Evolutionary conservation across 64 coral and sea anemone species (phyloP), one percentile per base, ranked within the genome.

Genomic region (Porites lutea): DNA sequence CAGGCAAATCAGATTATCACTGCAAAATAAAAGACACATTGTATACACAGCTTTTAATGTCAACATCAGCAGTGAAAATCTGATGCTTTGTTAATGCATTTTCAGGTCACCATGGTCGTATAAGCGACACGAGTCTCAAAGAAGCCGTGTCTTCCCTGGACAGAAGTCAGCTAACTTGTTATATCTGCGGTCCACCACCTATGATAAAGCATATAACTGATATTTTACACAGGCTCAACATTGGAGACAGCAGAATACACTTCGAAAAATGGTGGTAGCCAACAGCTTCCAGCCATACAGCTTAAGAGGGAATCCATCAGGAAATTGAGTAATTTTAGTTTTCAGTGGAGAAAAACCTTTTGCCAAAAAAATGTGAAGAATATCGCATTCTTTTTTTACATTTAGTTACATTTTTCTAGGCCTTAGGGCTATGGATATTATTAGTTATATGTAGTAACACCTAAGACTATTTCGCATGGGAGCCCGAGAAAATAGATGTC

Each of bases 191-290:
- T 69, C 95, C 95, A 51, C 92, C 88, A 5, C 75, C 88, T 21
- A 97, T 97, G 95, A 97, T 94, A 13, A 67, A 94, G 72, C 57
- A 83, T 15, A 63, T 94, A 65, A 65, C 90, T n/a, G 88, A 91
- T 3, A 54, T 72, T 48, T 90, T 97, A 15, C 60, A 82, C 20
- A 86, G 81, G 8, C 82, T 97, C 62, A 83, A 93, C 27, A 73
- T 97, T 27, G 16, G 45, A 18, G 71, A 64, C 48, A 82, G 72
- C 78, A 93, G 89, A 84, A 94, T 97, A 72, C 88, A 88, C 23
- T 94, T 91, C 88, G 95, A 97, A 83, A 97, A 97, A 88, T 97
- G 95, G 95, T 97, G 95, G 95, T 97, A 83, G 63, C 16, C 19
- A 76, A 51, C 5, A 51, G 66, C n/a, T 57, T 57, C 7, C 12